Percentiles rank a stretch among this genome's conserved stretches.
phyloP scores from a whole-genome alignment of 2,113 vertebrate genomes.

The Cryptotis parvus region DNA sequence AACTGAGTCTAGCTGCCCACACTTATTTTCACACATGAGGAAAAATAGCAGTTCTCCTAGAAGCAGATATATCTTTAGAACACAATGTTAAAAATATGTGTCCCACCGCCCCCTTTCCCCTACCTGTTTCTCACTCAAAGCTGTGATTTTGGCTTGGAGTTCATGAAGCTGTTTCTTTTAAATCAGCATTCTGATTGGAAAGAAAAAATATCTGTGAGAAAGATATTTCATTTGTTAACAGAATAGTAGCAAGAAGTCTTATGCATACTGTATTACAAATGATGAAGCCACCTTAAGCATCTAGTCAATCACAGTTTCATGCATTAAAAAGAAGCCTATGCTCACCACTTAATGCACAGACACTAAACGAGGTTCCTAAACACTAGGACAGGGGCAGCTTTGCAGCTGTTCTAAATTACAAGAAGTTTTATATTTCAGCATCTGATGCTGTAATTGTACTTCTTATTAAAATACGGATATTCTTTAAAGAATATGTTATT shows the following conservation, averaged over 20 bases:
- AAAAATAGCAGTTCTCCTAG: slow-evolving; percentile 82
- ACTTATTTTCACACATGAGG: slow-evolving; percentile 83
- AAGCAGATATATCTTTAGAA: slow-evolving; percentile 85
- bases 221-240: slow-evolving; percentile 89
- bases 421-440: slow-evolving; percentile 53
- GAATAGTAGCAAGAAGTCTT: slow-evolving; percentile 84
- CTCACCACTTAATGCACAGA: background rate
- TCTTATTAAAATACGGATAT: slow-evolving; percentile 59
- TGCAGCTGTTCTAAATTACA: slow-evolving; percentile 53
- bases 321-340: slow-evolving; percentile 19
- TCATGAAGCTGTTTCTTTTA: slow-evolving; percentile 99
- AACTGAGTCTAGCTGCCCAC: slow-evolving; percentile 79
- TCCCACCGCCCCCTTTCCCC: slow-evolving; percentile 67
- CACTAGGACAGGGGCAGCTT: background rate
- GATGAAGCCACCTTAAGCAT: slow-evolving; percentile 78
- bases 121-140: slow-evolving; percentile 99
- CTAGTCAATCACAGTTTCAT: slow-evolving; percentile 75
- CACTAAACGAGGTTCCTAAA: slow-evolving; percentile 5
- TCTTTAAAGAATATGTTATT: slow-evolving; percentile 57
- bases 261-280: slow-evolving; percentile 77
- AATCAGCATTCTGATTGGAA: slow-evolving; percentile 96
- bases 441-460: background rate
- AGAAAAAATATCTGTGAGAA: slow-evolving; percentile 89
- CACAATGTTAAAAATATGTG: slow-evolving; percentile 84
- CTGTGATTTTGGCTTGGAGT: slow-evolving; percentile 99